Evolutionary conservation across 2,113 vertebrate genomes (phyloP).

Genomic region (Actenoides hombroni): DNA sequence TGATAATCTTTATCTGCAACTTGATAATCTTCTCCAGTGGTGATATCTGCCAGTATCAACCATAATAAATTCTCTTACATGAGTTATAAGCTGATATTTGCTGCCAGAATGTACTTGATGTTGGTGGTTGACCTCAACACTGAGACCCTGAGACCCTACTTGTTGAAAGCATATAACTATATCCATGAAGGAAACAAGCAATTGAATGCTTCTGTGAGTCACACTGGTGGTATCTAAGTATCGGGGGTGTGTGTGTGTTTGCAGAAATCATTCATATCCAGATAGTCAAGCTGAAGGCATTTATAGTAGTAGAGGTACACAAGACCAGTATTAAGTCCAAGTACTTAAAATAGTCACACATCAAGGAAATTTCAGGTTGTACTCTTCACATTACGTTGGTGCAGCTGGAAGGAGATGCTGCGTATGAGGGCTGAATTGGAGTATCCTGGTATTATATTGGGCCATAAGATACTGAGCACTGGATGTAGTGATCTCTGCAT

Average conservation of each 20-base stretch:
- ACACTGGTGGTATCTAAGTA: background rate
- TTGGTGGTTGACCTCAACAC: background rate
- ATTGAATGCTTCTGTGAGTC: background rate
- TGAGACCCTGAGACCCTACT: background rate
- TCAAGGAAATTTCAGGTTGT: background rate
- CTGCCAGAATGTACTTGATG: background rate
- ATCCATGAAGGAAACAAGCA: background rate
- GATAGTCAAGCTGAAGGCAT: background rate
- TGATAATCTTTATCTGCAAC: too few relatives aligned
- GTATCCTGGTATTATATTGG: background rate
- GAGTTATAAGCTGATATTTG: background rate
- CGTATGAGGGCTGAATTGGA: background rate
- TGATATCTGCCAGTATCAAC: background rate
- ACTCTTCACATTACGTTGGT: background rate
- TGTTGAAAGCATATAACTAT: background rate
- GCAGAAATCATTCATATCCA: background rate
- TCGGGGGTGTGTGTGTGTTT: slow-evolving; percentile 27
- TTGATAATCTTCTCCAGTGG: background rate
- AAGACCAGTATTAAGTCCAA: background rate
- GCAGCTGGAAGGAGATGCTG: background rate
- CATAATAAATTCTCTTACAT: background rate
- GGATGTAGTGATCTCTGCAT: background rate
- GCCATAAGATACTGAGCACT: background rate
- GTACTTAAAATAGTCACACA: background rate
- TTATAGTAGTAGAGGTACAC: background rate